These are phyloP conservation scores for Hemiscyllium ocellatum DNA, from an alignment of 2,113 vertebrate genomes.

Conservation along the genomic window DNA sequence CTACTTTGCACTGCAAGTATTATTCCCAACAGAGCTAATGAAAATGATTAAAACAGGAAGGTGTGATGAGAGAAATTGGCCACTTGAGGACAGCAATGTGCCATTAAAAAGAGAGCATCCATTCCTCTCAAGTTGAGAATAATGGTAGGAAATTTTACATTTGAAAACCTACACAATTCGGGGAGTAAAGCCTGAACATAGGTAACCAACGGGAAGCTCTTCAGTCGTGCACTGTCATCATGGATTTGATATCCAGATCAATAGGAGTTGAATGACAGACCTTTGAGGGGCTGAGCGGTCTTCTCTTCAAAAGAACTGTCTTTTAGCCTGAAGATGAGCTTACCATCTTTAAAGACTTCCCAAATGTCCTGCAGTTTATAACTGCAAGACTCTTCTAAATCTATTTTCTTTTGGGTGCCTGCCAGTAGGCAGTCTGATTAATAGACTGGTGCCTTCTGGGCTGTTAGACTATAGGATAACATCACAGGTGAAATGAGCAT, in stretches of 20 bases:
- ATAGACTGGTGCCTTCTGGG: too few species aligned
- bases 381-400: neutral
- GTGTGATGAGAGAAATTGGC: neutral
- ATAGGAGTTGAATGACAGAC: neutral
- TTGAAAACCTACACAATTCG: neutral
- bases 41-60: neutral
- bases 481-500: too few species aligned
- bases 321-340: neutral
- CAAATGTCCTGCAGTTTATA: neutral
- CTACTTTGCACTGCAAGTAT: neutral
- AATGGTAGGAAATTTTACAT: neutral
- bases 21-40: neutral
- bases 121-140: neutral
- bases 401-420: neutral
- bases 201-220: neutral
- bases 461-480: too few species aligned
- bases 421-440: too few species aligned
- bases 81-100: constrained; percentile 3
- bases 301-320: neutral
- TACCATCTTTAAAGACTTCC: neutral
- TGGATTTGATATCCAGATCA: neutral
- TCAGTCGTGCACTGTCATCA: neutral
- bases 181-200: neutral
- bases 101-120: neutral
- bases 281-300: neutral